Evolutionary conservation across 2,113 vertebrate species (phyloP).

Genomic region (Neomonachus schauinslandi): DNA sequence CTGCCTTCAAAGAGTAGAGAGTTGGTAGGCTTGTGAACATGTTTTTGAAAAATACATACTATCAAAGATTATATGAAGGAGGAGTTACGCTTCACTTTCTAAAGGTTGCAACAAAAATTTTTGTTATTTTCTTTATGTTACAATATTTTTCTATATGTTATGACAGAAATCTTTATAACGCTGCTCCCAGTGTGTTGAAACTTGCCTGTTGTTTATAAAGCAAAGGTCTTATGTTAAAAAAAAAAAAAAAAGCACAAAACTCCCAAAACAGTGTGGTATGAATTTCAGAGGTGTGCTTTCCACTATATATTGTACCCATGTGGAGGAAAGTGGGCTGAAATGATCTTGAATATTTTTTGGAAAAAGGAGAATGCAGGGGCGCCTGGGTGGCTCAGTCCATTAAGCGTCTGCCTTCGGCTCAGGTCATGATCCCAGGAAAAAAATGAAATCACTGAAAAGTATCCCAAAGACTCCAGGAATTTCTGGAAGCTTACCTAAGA

Average conservation of each 20-base stretch:
- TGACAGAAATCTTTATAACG: neutral
- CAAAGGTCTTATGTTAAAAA: neutral
- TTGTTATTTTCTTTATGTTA: neutral
- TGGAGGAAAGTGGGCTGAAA: neutral
- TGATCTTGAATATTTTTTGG: conserved; percentile 22
- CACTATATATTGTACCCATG: neutral
- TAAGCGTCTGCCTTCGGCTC: too few relatives aligned
- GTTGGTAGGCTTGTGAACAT: neutral
- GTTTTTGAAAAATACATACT: conserved; percentile 5
- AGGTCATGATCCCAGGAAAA: neutral
- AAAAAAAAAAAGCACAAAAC: neutral
- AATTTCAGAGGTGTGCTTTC: conserved; percentile 1
- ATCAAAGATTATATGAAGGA: neutral
- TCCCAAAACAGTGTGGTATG: neutral
- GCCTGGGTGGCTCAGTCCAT: too few relatives aligned
- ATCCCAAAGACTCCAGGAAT: neutral
- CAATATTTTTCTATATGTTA: neutral
- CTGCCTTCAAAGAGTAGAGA: neutral
- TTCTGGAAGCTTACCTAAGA: neutral
- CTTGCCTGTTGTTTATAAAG: neutral
- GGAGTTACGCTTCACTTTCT: neutral
- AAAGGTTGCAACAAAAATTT: neutral
- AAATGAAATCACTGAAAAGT: conserved; percentile 43
- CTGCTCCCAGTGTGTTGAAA: neutral
- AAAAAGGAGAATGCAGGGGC: neutral